phyloP scores from a whole-genome alignment of 2,113 vertebrate species.

The Cynopterus brachyotis region DNA sequence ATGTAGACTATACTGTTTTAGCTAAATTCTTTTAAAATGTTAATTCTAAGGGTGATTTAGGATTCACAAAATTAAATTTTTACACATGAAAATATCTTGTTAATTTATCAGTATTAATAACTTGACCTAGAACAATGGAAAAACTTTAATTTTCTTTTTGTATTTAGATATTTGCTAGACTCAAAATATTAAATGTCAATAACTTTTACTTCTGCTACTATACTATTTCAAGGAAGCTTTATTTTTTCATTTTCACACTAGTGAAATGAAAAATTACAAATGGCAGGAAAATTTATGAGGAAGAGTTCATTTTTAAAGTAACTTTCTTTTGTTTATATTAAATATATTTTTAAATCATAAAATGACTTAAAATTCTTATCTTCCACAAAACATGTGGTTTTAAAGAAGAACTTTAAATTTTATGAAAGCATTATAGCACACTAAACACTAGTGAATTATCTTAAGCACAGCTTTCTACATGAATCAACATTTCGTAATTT shows the following conservation, averaged over 20 bases:
- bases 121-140: neutral
- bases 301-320: neutral
- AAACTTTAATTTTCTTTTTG: conserved; percentile 16
- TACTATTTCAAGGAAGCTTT: conserved; percentile 56
- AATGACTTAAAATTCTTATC: conserved; percentile 23
- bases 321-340: conserved; percentile 34
- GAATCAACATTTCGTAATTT: conserved; percentile 45
- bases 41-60: neutral
- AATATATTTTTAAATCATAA: conserved; percentile 27
- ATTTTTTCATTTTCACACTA: conserved; percentile 45
- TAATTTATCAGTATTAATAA: conserved; percentile 43
- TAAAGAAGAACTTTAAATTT: conserved; percentile 18
- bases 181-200: conserved; percentile 53
- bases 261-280: conserved; percentile 36
- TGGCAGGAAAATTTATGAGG: neutral
- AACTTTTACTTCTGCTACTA: conserved; percentile 55
- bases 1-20: neutral
- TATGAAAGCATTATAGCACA: conserved; percentile 15
- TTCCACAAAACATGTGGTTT: neutral
- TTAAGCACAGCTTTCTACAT: conserved; percentile 36
- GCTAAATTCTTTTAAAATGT: neutral
- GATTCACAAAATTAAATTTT: conserved; percentile 31
- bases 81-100: neutral
- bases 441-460: neutral
- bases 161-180: conserved; percentile 9